Percentiles rank a stretch among this genome's conserved stretches.
phyloP scores from a whole-genome alignment of 2,888 invertebrate species.

The Rambutsinella grinnellia region DNA sequence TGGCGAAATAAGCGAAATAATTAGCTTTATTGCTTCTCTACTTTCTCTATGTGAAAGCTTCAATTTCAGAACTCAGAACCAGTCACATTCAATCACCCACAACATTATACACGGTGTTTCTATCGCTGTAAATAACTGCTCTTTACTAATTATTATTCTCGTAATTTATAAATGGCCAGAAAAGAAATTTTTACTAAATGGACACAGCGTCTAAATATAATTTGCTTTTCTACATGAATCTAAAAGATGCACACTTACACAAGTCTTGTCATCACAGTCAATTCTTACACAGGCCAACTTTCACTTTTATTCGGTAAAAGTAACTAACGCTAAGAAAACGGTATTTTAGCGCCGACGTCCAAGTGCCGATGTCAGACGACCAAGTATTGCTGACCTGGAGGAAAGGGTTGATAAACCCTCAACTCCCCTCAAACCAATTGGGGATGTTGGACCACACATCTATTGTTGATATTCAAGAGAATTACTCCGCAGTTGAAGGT shows the following conservation, averaged over 20 bases:
- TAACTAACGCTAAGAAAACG: neutral
- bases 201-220: no score
- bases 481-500: constrained; percentile 98
- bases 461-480: constrained; percentile 94
- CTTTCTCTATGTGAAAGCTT: no score
- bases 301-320: neutral
- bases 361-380: constrained; percentile 90
- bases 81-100: no score
- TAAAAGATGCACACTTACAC: neutral
- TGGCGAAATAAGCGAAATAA: no score
- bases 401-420: constrained; percentile 92
- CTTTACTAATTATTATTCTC: no score
- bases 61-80: no score
- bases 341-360: constrained; percentile 76
- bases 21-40: no score
- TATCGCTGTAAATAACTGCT: no score
- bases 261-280: constrained; percentile 1
- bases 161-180: no score
- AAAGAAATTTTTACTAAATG: no score
- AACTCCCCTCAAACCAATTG: constrained; percentile 85
- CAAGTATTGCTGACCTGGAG: constrained; percentile 90
- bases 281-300: neutral
- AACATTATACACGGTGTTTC: no score
- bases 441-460: constrained; percentile 87
- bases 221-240: no score